Evolutionary conservation across 2,888 invertebrate species (phyloP).

Genomic region (Nebria brevicollis): DNA sequence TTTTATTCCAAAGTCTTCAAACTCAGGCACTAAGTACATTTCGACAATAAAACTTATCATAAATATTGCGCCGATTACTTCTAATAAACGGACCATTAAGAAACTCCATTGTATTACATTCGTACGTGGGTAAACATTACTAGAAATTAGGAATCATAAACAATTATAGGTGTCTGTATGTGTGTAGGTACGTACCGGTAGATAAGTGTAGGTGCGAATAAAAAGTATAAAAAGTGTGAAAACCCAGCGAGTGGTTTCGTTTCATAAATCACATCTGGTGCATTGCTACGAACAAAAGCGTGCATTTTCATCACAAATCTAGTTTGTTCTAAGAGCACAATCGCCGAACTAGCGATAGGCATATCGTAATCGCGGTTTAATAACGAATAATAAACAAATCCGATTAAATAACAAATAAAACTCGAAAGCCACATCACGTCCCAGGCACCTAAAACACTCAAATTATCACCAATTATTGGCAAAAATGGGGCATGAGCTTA

Average conservation of each 20-base stretch:
- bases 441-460: not conserved
- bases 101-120: constrained; percentile 76
- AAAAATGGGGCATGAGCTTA: not conserved
- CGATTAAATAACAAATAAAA: not conserved
- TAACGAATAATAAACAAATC: not conserved
- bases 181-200: constrained; percentile 60
- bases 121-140: constrained; percentile 82
- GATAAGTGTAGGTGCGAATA: constrained; percentile 85
- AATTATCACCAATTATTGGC: not conserved
- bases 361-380: constrained; percentile 11
- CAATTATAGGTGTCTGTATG: not conserved
- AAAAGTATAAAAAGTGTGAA: constrained; percentile 79
- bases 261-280: constrained; percentile 56
- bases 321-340: constrained; percentile 62
- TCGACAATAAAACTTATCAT: constrained; percentile 83
- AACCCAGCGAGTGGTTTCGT: constrained; percentile 67
- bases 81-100: constrained; percentile 74
- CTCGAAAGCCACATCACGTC: not conserved
- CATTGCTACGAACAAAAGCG: constrained; percentile 77
- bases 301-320: constrained; percentile 85
- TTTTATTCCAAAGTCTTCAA: constrained; percentile 70
- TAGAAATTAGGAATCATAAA: constrained; percentile 49
- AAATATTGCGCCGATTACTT: constrained; percentile 80
- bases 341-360: constrained; percentile 6
- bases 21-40: constrained; percentile 75